Percentiles rank a stretch among this genome's conserved stretches.
Conservation (phyloP, 2,113 vertebrate species). For the Tupaia chinensis region DNA sequence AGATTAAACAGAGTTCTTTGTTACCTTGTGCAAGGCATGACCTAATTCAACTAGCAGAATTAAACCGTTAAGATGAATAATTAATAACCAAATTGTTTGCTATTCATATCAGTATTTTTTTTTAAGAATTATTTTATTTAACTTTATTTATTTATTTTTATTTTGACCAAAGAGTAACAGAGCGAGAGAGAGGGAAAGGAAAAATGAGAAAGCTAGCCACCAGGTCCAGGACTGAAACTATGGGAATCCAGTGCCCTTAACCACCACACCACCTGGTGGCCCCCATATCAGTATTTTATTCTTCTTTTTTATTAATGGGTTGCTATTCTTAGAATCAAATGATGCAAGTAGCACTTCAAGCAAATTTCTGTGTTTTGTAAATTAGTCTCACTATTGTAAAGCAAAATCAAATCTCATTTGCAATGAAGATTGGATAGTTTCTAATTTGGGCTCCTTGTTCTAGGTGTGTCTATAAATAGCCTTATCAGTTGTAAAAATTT, state of each 20-base stretch:
- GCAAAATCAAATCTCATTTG: background rate
- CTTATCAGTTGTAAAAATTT: background rate
- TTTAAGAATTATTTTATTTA: no score
- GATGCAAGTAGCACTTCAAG: background rate
- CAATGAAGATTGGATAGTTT: background rate
- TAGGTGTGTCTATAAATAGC: constrained; percentile 18
- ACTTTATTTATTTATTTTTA: no score
- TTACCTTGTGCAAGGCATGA: background rate
- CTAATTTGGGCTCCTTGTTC: background rate
- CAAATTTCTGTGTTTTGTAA: background rate
- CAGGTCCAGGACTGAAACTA: no score
- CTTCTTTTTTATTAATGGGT: background rate
- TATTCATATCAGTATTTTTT: background rate
- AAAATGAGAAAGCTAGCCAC: no score
- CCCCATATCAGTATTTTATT: background rate
- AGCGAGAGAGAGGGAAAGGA: no score
- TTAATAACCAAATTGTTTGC: background rate
- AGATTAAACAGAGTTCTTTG: background rate
- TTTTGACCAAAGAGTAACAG: no score
- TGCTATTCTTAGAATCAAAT: background rate
- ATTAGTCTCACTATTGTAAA: background rate
- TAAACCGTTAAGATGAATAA: background rate
- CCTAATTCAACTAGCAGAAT: background rate
- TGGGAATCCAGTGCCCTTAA: no score
- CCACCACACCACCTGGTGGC: no score